These are phyloP conservation scores for Petrolisthes manimaculis DNA, from an alignment of 2,888 invertebrate species.

Conservation along the genomic window DNA sequence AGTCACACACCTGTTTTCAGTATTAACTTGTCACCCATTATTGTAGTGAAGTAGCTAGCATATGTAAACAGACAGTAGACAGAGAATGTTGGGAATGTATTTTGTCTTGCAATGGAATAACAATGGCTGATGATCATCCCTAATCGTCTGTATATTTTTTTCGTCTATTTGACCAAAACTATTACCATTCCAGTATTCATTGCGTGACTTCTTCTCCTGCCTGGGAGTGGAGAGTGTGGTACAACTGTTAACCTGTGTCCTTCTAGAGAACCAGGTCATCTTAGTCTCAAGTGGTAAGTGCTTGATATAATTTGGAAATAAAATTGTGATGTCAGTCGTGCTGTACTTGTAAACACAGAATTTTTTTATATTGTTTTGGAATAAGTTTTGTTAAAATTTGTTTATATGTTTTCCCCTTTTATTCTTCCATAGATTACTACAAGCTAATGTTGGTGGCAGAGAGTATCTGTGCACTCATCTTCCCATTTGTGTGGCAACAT, in stretches of 20 bases:
- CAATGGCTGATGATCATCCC: no score
- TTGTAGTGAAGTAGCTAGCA: no score
- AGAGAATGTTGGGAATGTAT: no score
- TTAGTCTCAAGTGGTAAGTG: slow-evolving; percentile 86
- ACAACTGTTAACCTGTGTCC: slow-evolving; percentile 92
- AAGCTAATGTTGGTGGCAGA: slow-evolving; percentile 97
- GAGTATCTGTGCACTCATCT: slow-evolving; percentile 87
- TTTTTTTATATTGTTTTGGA: background rate
- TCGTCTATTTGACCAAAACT: no score
- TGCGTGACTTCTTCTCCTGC: slow-evolving; percentile 88
- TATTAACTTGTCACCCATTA: no score
- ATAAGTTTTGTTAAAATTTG: background rate
- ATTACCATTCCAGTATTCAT: slow-evolving; percentile 76
- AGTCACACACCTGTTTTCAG: no score
- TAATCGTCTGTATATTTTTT: no score
- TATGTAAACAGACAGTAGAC: no score
- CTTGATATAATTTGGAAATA: background rate
- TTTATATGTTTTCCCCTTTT: background rate
- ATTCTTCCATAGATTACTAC: slow-evolving; percentile 82
- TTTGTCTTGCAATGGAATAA: no score
- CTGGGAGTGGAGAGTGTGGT: slow-evolving; percentile 93
- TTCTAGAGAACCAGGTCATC: slow-evolving; percentile 96
- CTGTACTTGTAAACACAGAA: no score
- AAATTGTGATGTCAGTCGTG: background rate
- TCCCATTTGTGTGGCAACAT: slow-evolving; percentile 98